A percentile compares a stretch with the other conserved stretches of the same genome.
phyloP scores from a whole-genome alignment of 2,888 invertebrate genomes.

The Embidobia sp. region DNA sequence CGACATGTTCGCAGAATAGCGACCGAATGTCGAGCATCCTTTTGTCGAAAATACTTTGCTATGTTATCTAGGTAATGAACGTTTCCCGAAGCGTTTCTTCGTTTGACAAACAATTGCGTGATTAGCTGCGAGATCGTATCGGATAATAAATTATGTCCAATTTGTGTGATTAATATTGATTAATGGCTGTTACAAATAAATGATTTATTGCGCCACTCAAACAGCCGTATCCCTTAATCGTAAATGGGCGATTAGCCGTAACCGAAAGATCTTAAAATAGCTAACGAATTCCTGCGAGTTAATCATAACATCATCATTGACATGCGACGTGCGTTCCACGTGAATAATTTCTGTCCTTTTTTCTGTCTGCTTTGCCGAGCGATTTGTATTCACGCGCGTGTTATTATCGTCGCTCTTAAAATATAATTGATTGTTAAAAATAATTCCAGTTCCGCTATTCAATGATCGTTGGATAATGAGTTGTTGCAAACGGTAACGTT shows the following conservation, averaged over 20 bases:
- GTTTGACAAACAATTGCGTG: too few relatives aligned
- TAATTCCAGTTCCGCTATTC: slow-evolving; percentile 29
- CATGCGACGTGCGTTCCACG: slow-evolving; percentile 11
- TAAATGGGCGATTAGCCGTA: neutral
- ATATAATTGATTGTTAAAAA: slow-evolving; percentile 30
- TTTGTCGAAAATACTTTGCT: slow-evolving; percentile 77
- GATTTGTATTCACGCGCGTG: slow-evolving; percentile 16
- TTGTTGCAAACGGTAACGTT: slow-evolving; percentile 13
- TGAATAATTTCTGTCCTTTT: slow-evolving; percentile 14
- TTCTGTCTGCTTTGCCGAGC: neutral
- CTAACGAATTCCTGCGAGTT: slow-evolving; percentile 19
- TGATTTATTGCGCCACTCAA: too few relatives aligned
- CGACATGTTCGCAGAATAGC: slow-evolving; percentile 78
- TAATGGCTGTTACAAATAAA: too few relatives aligned
- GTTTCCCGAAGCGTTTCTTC: too few relatives aligned
- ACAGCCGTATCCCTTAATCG: too few relatives aligned
- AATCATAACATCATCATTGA: slow-evolving; percentile 27
- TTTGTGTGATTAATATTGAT: too few relatives aligned
- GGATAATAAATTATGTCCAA: too few relatives aligned
- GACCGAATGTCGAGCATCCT: slow-evolving; percentile 75
- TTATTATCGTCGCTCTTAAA: slow-evolving; percentile 7
- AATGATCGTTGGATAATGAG: slow-evolving; percentile 10
- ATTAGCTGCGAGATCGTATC: too few relatives aligned
- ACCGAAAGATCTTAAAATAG: slow-evolving; percentile 16
- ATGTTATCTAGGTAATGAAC: slow-evolving; percentile 81